A percentile compares a stretch with the other conserved stretches of the same genome.
Conservation (phyloP, 35 echinoderm and acorn worm species). For the Amphiura filiformis region DNA sequence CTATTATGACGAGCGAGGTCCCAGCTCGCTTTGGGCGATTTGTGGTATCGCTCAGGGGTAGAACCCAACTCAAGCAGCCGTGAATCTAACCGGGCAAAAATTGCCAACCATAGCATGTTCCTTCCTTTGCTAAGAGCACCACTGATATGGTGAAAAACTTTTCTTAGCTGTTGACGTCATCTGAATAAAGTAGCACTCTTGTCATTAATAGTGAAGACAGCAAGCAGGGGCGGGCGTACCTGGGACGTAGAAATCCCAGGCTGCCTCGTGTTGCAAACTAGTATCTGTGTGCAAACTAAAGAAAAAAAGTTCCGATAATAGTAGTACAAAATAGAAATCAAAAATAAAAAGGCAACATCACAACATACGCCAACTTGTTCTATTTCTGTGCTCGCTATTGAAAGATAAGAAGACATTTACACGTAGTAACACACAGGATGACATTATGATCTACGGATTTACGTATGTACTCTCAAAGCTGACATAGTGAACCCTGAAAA, state of each 20-base stretch:
- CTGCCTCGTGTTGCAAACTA: not conserved
- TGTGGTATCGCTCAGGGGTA: not conserved
- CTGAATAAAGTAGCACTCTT: not conserved
- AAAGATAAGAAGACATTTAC: slow-evolving; percentile 12
- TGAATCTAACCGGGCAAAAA: not conserved
- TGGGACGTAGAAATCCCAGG: not conserved
- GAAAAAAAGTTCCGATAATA: not conserved
- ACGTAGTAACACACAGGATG: not conserved
- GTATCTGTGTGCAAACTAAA: too few species aligned
- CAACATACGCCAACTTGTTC: not conserved
- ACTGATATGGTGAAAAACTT: not conserved
- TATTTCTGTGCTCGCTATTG: not conserved
- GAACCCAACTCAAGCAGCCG: not conserved
- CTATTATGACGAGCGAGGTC: not conserved
- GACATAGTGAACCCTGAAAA: not conserved
- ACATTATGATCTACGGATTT: slow-evolving; percentile 5
- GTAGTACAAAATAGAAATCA: not conserved
- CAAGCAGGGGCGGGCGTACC: not conserved
- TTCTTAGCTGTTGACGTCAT: not conserved
- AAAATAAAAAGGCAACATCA: not conserved
- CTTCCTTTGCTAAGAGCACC: not conserved
- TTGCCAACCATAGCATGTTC: not conserved
- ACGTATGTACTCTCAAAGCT: not conserved
- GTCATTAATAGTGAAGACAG: not conserved
- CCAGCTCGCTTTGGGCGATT: slow-evolving; percentile 1